A percentile compares a stretch with the other conserved stretches of the same genome.
These are phyloP conservation scores for Acanthosepion lycidas DNA, from an alignment of 2,888 invertebrate species.

Conservation along the genomic window DNA sequence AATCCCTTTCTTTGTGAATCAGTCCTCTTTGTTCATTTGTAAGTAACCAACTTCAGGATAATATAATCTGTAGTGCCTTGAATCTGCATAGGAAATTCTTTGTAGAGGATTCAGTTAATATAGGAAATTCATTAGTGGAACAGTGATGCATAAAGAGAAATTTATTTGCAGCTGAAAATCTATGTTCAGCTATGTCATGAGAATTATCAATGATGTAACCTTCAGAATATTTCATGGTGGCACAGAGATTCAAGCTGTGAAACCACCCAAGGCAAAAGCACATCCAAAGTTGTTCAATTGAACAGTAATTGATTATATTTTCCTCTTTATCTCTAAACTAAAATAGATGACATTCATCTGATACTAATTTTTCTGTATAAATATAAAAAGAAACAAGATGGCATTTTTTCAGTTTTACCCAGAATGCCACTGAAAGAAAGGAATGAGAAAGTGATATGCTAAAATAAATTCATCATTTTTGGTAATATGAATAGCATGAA, in stretches of 20 bases:
- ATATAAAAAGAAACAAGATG: neutral
- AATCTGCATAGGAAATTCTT: neutral
- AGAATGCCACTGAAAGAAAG: neutral
- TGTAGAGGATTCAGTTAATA: neutral
- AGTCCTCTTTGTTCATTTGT: neutral
- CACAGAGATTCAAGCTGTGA: neutral
- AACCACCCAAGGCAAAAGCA: neutral
- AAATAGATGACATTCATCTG: neutral
- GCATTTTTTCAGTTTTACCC: neutral
- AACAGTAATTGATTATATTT: slow-evolving; percentile 7
- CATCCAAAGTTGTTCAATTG: neutral
- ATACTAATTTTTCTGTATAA: neutral
- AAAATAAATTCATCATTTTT: neutral
- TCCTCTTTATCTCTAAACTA: neutral
- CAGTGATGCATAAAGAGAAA: neutral
- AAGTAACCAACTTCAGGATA: neutral
- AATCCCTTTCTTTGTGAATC: neutral
- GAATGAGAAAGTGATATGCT: neutral
- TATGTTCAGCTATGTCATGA: neutral
- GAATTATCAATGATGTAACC: neutral
- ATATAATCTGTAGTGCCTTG: neutral
- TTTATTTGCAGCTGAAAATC: slow-evolving; percentile 2
- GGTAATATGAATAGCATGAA: too few relatives aligned
- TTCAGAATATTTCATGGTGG: neutral
- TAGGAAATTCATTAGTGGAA: slow-evolving; percentile 33